A percentile compares a stretch with the other conserved stretches of the same genome.
phyloP scores from a whole-genome alignment of 1,140 invertebrate genomes.

The Anthonomus grandis region DNA sequence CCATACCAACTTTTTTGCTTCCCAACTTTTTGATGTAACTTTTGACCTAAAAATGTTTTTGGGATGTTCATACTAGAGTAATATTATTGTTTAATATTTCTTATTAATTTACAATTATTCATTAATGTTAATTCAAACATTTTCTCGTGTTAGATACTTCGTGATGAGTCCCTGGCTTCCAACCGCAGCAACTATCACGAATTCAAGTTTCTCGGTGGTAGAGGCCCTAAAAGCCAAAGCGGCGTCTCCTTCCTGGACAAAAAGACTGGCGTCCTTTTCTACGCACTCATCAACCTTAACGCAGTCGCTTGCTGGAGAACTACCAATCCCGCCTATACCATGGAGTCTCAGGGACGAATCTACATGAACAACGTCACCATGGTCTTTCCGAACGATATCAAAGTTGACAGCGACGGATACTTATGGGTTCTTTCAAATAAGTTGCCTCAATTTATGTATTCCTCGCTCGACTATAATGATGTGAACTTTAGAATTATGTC shows the following conservation, averaged over 20 bases:
- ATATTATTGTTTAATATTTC: no score
- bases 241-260: slow-evolving; percentile 70
- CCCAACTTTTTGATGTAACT: no score
- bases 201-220: slow-evolving; percentile 64
- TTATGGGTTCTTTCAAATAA: slow-evolving; percentile 73
- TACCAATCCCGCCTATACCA: slow-evolving; percentile 59
- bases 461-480: slow-evolving; percentile 58
- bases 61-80: no score
- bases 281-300: slow-evolving; percentile 70
- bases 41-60: no score
- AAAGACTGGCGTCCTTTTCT: slow-evolving; percentile 69
- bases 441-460: slow-evolving; percentile 68
- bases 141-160: slow-evolving; percentile 52
- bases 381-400: slow-evolving; percentile 75
- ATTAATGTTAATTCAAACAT: slow-evolving; percentile 4
- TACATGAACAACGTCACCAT: slow-evolving; percentile 68
- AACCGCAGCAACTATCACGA: slow-evolving; percentile 58
- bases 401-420: slow-evolving; percentile 67
- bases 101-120: no score
- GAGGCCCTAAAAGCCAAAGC: slow-evolving; percentile 69
- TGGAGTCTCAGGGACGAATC: slow-evolving; percentile 65
- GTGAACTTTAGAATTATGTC: slow-evolving; percentile 72
- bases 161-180: slow-evolving; percentile 53
- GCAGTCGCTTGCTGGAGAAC: slow-evolving; percentile 76
- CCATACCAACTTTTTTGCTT: no score